Evolutionary conservation across 2,888 invertebrate genomes (phyloP), one percentile per base, ranked within the genome.

Genomic region (Gastracanthus pulcherrimus): DNA sequence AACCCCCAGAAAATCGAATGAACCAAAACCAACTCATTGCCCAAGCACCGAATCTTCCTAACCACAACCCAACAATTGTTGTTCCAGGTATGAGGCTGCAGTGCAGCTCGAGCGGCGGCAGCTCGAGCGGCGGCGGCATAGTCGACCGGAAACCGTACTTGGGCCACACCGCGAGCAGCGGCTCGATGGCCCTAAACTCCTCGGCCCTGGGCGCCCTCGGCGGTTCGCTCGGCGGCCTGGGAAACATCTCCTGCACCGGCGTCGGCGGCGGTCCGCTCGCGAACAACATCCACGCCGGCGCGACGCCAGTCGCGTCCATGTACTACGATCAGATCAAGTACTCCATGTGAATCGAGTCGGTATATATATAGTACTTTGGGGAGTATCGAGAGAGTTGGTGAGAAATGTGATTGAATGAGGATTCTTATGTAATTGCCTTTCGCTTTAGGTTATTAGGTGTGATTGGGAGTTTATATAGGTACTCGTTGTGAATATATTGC

Each of bases 271-370:
- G n/a, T 55, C 55, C 87, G 31, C 86, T 87, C n/a, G 82, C 86
- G 19, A 86, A 87, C 36, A 89, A 89, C 76, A 83, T 88, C 72
- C 89, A 89, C 72, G 23, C 71, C 26, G 84, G 87, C 36, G 83
- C 88, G n/a, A 84, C 89, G 19, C 85, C 89, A 3, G 84, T 89
- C 16, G 83, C 89, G 38, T 85, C 88, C 41, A 87, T 90, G 87
- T 90, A 90, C 78, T 90, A 90, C 84, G 91, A 91, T 80, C 90
- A 88, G 84, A 87, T 90, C 82, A 90, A 91, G 83, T 90, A 90
- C 85, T 84, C 86, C 60, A 89, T 90, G 87, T 90, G 86, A 88
- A 81, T 4, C 58, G 31, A 60, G 6, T 3, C 26, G 11, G 13
- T 41, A 0, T 41, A 4, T 41, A 11, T 41, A 16, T 16, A 41